Base-by-base conservation (phyloP, 2,797 vertebrate species). In the Amblyraja radiata region DNA sequence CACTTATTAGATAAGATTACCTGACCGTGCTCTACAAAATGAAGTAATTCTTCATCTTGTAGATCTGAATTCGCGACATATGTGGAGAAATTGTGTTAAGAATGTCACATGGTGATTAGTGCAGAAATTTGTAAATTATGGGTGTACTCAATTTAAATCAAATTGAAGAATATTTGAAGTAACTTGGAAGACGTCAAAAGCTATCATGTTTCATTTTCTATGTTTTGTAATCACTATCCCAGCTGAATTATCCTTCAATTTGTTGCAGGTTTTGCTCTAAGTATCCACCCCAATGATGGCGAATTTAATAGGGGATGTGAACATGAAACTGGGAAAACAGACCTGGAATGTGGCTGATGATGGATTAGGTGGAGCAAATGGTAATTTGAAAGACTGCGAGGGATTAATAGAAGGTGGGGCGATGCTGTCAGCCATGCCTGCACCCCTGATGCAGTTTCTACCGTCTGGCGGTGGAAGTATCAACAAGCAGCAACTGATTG, bases 261-360 rank as follows among this genome's bases (percentile, higher is more conserved):
- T 92, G 18, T 54, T 74, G n/a, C 90, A 92, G 90, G 39, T 92
- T 46, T 11, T 92, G 90, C 36, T 92, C 21, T 92, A 71, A 92
- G 39, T 68, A 63, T 16, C 63, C 63, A 68, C 16, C n/a, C 63
- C n/a, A 21, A 14, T 92, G 71, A 92, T 92, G 90, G 71, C 90
- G 10, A 92, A 74, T 92, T 74, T 74, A 25, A 14, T 39, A 32
- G 90, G 58, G 39, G 71, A 92, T 74, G 68, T 46, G 71, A 92
- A 39, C 23, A 73, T 76, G 90, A 92, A 92, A n/a, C 25, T 39
- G 4, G 32, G 32, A n/a, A 73, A 76, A 58, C 90, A 92, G 54
- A 73, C 39, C 71, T 92, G 90, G 90, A 28, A 28, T 21, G 71
- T 54, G 2, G 23, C 68, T 74, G 8, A 36, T 28, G 81, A 84